A percentile compares a stretch with the other conserved stretches of the same genome.
Conservation (phyloP, 2,113 vertebrate genomes). For the Marmota flaviventris region DNA sequence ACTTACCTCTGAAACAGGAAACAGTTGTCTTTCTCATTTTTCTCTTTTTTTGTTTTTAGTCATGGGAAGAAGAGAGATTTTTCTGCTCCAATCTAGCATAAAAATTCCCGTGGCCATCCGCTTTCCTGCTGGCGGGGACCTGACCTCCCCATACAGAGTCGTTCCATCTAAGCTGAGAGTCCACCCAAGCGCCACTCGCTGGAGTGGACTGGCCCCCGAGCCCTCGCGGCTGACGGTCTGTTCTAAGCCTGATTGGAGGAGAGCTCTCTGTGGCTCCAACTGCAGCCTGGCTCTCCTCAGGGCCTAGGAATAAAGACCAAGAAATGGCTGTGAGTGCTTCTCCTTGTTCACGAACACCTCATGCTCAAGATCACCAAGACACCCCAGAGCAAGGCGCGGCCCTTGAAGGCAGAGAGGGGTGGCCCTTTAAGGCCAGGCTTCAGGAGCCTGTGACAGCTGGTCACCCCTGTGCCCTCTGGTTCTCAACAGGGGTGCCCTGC, state of each 20-base stretch:
- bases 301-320: neutral
- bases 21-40: neutral
- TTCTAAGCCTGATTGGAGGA: neutral
- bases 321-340: neutral
- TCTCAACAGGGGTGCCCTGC: neutral
- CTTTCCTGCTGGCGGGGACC: neutral
- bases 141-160: neutral
- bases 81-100: neutral
- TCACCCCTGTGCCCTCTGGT: neutral
- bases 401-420: neutral
- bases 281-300: neutral
- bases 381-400: neutral
- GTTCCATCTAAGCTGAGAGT: neutral
- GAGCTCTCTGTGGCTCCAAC: neutral
- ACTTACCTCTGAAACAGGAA: constrained; percentile 7
- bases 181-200: neutral
- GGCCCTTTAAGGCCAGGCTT: neutral
- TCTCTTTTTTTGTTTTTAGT: neutral
- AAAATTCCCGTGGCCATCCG: neutral
- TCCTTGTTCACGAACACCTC: neutral
- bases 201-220: neutral
- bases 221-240: neutral
- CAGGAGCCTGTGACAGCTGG: neutral
- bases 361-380: neutral
- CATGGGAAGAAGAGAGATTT: neutral